Percentiles rank a stretch among this genome's conserved stretches.
These are phyloP conservation scores for Philaethria dido DNA, from an alignment of 2,888 invertebrate species.

Conservation along the genomic window DNA sequence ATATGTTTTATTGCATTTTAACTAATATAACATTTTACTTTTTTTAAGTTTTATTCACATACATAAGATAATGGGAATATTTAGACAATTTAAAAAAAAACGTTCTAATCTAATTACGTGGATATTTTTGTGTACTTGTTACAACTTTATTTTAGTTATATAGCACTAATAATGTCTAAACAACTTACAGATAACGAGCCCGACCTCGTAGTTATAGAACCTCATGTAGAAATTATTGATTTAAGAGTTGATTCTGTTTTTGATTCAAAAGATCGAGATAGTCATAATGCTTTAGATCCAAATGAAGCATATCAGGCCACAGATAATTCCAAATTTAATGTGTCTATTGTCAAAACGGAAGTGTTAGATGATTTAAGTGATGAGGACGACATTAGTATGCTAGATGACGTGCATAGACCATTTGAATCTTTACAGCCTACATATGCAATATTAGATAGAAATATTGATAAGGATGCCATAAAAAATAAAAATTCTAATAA, in stretches of 20 bases:
- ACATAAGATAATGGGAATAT: too few relatives aligned
- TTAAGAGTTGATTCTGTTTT: constrained; percentile 52
- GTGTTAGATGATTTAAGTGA: constrained; percentile 31
- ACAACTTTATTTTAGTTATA: background rate
- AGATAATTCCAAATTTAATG: background rate
- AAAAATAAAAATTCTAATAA: background rate
- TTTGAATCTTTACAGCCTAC: constrained; percentile 17
- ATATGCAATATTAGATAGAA: background rate
- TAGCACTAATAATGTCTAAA: background rate
- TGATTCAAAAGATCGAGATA: constrained; percentile 46
- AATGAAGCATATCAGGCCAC: background rate
- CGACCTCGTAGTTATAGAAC: constrained; percentile 63
- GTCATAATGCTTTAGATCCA: background rate
- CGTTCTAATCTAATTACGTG: too few relatives aligned
- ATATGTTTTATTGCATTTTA: too few relatives aligned
- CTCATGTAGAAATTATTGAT: constrained; percentile 65
- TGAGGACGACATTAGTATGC: constrained; percentile 29
- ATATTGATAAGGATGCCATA: background rate
- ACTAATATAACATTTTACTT: too few relatives aligned
- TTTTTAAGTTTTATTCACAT: too few relatives aligned
- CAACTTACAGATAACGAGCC: constrained; percentile 56
- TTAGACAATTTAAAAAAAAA: too few relatives aligned
- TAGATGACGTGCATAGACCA: constrained; percentile 39
- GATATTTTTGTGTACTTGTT: too few relatives aligned
- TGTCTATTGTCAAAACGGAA: constrained; percentile 35